Conservation (phyloP, 2,888 invertebrate species). For the Parochlus steinenii region DNA sequence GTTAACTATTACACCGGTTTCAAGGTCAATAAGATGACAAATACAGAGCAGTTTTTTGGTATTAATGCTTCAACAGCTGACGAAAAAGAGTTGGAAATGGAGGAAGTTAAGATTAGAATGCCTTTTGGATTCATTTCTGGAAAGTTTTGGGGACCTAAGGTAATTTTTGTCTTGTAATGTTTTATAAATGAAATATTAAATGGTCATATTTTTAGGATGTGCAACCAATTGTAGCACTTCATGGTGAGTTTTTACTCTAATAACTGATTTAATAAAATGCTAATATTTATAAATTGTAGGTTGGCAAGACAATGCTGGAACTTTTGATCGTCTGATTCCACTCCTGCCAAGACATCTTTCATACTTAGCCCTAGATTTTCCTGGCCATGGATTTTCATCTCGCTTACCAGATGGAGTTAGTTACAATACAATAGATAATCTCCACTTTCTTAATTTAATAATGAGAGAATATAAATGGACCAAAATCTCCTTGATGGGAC, state of each 20-base stretch:
- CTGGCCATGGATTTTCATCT: constrained; percentile 55
- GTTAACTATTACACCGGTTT: too few relatives aligned
- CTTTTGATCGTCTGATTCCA: constrained; percentile 54
- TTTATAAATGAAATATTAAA: too few relatives aligned
- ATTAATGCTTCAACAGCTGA: too few relatives aligned
- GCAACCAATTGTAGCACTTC: constrained; percentile 48
- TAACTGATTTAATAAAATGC: too few relatives aligned
- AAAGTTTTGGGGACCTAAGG: constrained; percentile 7
- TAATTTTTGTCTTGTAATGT: constrained; percentile 46
- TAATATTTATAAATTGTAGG: too few relatives aligned
- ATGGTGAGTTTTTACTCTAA: too few relatives aligned
- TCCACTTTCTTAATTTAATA: constrained; percentile 35
- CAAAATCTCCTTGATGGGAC: constrained; percentile 47
- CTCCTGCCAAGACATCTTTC: constrained; percentile 33
- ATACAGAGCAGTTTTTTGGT: too few relatives aligned
- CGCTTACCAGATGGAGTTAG: constrained; percentile 43
- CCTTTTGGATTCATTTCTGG: not conserved
- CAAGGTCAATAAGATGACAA: too few relatives aligned
- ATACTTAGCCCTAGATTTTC: constrained; percentile 45
- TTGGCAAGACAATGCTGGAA: constrained; percentile 62
- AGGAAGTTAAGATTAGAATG: not conserved
- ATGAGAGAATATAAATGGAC: constrained; percentile 50
- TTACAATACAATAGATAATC: constrained; percentile 31
- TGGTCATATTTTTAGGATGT: too few relatives aligned
- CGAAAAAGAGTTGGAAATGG: constrained; percentile 2